Base-by-base conservation (phyloP, 2,888 invertebrate genomes). In the Megalurothrips usitatus region DNA sequence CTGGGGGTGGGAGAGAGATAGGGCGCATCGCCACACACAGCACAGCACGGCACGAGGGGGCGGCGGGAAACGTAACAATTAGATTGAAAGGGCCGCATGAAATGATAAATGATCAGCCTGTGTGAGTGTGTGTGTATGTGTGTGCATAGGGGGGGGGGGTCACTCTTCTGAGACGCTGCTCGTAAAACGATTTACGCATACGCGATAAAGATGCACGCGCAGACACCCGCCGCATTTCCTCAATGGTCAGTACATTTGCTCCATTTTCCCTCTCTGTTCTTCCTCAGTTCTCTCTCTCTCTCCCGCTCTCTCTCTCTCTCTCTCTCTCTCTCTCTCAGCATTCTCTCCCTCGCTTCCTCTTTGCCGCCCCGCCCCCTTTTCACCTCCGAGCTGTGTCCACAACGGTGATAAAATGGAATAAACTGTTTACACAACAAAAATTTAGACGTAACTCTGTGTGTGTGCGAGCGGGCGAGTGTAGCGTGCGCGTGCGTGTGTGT, bases 371-470 rank as follows among this genome's bases (percentile, higher is more conserved):
- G 34, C 34, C 34, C 26, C 12, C 23, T 0, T 23, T 68, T 68
- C 26, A 75, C 9, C 23, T 23, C 23, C 23, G 8, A 1, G 68
- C 68, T 12, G 10, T 26, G 68, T 26, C 12, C 68, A 23, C 68
- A 75, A 10, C 23, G 26, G 68, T 75, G 58, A 58, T 19, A 58
- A 19, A 58, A 58, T 58, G 68, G 68, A 75, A 75, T 75, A 75
- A 75, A 75, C 68, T 75, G 68, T 75, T 75, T 23, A 75, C 68
- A 75, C 68, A 75, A 75, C 68, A 75, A 75, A 75, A 75, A 75
- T 75, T 75, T 75, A 75, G 68, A 75, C 68, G 26, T 26, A 26
- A 75, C 9, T 26, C 26, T 26, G 9, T 75, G 58, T 58, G 34
- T 43, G 34, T 43, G 34, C 6, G 34, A 4, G 34, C 6, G 34